These are phyloP conservation scores for Rhynchomys soricoides DNA, from an alignment of 2,113 vertebrate species.

Conservation along the genomic window DNA sequence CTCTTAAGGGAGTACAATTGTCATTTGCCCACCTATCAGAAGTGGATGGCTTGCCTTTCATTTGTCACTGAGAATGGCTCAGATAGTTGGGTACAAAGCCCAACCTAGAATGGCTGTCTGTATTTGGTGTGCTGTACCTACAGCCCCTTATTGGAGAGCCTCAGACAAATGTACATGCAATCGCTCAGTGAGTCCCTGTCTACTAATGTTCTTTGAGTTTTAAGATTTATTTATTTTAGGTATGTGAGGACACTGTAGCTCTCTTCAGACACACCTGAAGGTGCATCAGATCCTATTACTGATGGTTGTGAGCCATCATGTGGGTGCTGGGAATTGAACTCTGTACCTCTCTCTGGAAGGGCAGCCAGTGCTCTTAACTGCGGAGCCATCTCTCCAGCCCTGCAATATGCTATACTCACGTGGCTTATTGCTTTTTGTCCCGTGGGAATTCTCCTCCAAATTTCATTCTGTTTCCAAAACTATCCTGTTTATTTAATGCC, in stretches of 20 bases:
- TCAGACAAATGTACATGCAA: neutral
- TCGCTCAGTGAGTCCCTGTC: neutral
- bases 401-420: neutral
- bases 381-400: too few species aligned
- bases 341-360: too few species aligned
- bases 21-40: neutral
- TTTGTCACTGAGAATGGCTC: neutral
- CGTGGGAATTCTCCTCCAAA: slow-evolving; percentile 41
- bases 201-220: neutral
- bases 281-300: too few species aligned
- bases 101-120: neutral
- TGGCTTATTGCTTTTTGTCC: neutral
- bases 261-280: too few species aligned
- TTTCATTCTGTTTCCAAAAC: slow-evolving; percentile 31
- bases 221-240: too few species aligned
- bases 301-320: too few species aligned
- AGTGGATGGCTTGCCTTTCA: neutral
- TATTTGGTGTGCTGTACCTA: neutral
- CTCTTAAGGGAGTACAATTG: neutral
- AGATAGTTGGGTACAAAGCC: neutral
- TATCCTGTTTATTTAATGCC: neutral
- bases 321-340: too few species aligned
- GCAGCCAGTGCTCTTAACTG: too few species aligned
- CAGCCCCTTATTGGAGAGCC: neutral
- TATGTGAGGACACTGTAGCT: too few species aligned